Percentiles rank a stretch among this genome's conserved stretches.
phyloP scores from a whole-genome alignment of 37 sponge, comb jelly and placozoan species.

The Halichondria panicea region DNA sequence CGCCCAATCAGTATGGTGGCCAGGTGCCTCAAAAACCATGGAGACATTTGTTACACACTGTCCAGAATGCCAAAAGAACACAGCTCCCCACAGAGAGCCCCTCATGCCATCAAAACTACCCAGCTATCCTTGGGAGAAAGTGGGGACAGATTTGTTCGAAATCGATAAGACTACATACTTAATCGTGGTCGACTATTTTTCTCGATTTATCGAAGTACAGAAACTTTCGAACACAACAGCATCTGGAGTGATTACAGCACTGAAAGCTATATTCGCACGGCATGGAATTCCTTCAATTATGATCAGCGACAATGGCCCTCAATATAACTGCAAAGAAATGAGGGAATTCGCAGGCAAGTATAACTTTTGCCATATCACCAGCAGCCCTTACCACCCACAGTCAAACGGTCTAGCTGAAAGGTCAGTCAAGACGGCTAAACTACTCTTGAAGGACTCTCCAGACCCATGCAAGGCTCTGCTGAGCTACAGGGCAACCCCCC shows the following conservation, averaged over 20 bases:
- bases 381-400: slow-evolving; percentile 51
- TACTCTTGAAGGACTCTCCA: slow-evolving; percentile 3
- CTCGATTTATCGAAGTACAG: slow-evolving; percentile 25
- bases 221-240: slow-evolving; percentile 26
- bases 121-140: slow-evolving; percentile 45
- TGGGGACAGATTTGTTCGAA: slow-evolving; percentile 43
- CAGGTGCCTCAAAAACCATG: slow-evolving; percentile 16
- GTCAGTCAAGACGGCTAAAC: slow-evolving; percentile 41
- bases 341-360: slow-evolving; percentile 27
- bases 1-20: slow-evolving; percentile 55
- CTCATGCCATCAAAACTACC: slow-evolving; percentile 28
- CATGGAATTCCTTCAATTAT: slow-evolving; percentile 42
- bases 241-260: not conserved
- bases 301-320: slow-evolving; percentile 62
- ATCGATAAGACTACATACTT: slow-evolving; percentile 29
- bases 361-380: slow-evolving; percentile 48
- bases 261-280: slow-evolving; percentile 42
- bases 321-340: slow-evolving; percentile 32
- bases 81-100: slow-evolving; percentile 1
- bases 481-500: slow-evolving; percentile 32
- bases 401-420: slow-evolving; percentile 49
- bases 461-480: slow-evolving; percentile 37
- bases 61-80: slow-evolving; percentile 3
- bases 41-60: slow-evolving; percentile 10
- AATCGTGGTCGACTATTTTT: slow-evolving; percentile 50